Conservation (phyloP, 2,113 vertebrate species). For the Pampusana beccarii region DNA sequence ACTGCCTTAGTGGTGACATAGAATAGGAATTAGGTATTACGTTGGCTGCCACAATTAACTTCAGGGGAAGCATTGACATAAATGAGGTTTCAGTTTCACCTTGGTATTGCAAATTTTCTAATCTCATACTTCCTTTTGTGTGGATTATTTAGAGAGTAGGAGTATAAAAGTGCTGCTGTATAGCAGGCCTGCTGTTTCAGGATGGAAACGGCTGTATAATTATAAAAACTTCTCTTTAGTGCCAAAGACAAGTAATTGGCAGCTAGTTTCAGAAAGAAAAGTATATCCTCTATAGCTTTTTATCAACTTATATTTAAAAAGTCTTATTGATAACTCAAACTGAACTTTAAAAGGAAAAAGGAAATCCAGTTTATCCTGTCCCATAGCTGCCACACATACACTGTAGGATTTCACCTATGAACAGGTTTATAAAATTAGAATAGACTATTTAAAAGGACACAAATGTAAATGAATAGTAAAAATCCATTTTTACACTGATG, state of each 20-base stretch:
- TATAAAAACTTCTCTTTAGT: neutral
- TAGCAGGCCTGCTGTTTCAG: neutral
- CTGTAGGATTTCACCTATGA: neutral
- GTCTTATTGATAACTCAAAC: neutral
- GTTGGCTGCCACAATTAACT: slow-evolving; percentile 41
- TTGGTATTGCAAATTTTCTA: neutral
- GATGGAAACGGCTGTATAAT: neutral
- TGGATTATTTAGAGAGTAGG: slow-evolving; percentile 4
- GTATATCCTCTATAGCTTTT: neutral
- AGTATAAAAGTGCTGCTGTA: neutral
- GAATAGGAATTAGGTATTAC: neutral
- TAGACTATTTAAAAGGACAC: neutral
- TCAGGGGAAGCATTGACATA: slow-evolving; percentile 4
- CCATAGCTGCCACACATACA: neutral
- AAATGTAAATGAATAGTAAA: neutral
- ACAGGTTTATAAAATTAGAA: neutral
- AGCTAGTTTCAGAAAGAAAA: slow-evolving; percentile 4
- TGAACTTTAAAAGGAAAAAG: neutral
- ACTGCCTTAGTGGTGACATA: neutral
- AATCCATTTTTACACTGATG: neutral
- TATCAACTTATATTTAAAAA: neutral
- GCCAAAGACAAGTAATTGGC: neutral
- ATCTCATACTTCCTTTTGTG: neutral
- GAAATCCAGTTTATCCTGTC: slow-evolving; percentile 50
- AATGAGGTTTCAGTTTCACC: slow-evolving; percentile 37